phyloP scores from a whole-genome alignment of 2,888 invertebrate species.

The Zygothrica quintamaculata region DNA sequence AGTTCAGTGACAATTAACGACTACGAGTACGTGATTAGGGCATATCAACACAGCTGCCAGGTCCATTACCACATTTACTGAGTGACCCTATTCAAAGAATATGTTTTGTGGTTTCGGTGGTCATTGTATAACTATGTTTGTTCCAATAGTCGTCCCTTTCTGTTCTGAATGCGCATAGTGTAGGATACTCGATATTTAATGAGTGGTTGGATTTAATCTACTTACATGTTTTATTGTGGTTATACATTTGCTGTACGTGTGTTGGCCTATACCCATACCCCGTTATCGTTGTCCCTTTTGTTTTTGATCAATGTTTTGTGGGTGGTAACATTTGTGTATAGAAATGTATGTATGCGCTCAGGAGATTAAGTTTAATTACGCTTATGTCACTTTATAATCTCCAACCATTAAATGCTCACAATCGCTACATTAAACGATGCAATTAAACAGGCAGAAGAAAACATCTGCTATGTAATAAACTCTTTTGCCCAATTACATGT shows the following conservation, averaged over 20 bases:
- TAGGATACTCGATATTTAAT: slow-evolving; percentile 58
- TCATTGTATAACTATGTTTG: background rate
- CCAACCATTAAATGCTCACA: background rate
- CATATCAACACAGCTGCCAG: slow-evolving; percentile 38
- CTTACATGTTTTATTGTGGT: slow-evolving; percentile 69
- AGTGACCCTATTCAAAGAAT: slow-evolving; percentile 45
- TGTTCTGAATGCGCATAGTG: background rate
- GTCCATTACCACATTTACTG: background rate
- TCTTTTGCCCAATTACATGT: background rate
- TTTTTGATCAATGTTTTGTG: background rate
- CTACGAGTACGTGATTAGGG: slow-evolving; percentile 44
- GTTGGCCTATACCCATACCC: background rate
- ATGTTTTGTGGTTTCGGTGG: slow-evolving; percentile 57
- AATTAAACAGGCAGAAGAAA: too few relatives aligned
- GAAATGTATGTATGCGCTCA: background rate
- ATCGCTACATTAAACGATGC: background rate
- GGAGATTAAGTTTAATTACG: background rate
- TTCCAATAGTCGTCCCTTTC: background rate
- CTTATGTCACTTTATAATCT: slow-evolving; percentile 1
- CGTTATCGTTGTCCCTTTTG: background rate
- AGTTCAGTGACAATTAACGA: slow-evolving; percentile 50
- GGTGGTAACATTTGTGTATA: slow-evolving; percentile 1
- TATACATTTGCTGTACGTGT: slow-evolving; percentile 6
- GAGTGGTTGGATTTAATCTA: slow-evolving; percentile 68
- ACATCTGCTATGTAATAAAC: background rate